Conservation (phyloP, 1,140 invertebrate genomes). For the Magallana gigas region DNA sequence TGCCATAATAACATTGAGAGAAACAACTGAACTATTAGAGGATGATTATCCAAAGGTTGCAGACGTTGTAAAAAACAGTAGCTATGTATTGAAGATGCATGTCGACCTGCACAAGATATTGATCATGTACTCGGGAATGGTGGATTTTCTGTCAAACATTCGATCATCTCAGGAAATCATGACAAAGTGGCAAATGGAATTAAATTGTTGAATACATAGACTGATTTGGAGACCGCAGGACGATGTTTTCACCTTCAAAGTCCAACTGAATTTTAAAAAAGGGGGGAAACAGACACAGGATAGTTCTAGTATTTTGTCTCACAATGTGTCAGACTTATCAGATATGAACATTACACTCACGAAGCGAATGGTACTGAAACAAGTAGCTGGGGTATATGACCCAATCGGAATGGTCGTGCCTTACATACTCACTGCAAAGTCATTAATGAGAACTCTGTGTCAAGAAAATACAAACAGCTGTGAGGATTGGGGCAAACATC, state of each 20-base stretch:
- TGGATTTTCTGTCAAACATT: neutral
- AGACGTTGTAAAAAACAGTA: slow-evolving; percentile 39
- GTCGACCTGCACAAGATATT: slow-evolving; percentile 13
- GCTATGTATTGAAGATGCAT: slow-evolving; percentile 18
- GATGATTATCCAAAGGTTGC: slow-evolving; percentile 17
- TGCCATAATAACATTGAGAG: slow-evolving; percentile 4
- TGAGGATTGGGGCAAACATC: neutral
- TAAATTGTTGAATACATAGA: neutral
- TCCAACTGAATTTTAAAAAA: too few species aligned
- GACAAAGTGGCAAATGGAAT: neutral
- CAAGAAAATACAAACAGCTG: neutral
- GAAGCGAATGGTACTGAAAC: neutral
- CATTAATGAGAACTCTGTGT: slow-evolving; percentile 38
- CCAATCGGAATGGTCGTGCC: slow-evolving; percentile 22
- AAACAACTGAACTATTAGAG: slow-evolving; percentile 40
- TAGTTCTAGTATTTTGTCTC: too few species aligned
- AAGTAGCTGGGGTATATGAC: slow-evolving; percentile 27
- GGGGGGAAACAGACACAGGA: neutral
- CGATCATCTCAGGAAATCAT: slow-evolving; percentile 29
- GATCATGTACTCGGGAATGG: slow-evolving; percentile 7
- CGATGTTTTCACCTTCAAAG: slow-evolving; percentile 21
- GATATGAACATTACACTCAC: neutral
- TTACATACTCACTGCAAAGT: slow-evolving; percentile 29
- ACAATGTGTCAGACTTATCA: too few species aligned
- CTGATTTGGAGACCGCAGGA: neutral